A percentile compares a stretch with the other conserved stretches of the same genome.
Conservation (phyloP, 2,797 vertebrate species). For the Monodelphis domestica region DNA sequence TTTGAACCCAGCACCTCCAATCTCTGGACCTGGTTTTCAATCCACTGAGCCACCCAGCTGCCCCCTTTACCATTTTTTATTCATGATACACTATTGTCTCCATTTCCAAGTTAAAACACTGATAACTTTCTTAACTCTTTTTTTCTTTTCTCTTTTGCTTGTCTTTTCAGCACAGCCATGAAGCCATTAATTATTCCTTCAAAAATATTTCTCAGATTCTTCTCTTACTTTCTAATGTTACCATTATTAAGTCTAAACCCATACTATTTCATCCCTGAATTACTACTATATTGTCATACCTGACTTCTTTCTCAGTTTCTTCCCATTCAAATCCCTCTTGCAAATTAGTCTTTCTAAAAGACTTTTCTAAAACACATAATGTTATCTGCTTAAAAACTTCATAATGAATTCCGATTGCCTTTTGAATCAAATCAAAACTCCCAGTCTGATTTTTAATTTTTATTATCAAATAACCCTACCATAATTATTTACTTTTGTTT, state of each 20-base stretch:
- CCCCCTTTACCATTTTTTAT: too few species aligned
- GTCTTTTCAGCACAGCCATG: background rate
- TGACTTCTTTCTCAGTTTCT: conserved; percentile 23
- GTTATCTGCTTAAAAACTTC: background rate
- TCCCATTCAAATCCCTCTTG: conserved; percentile 26
- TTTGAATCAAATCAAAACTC: background rate
- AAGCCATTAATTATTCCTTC: background rate
- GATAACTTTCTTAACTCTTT: background rate
- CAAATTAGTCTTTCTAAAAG: conserved; percentile 40
- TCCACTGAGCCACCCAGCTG: too few species aligned
- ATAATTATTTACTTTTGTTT: background rate
- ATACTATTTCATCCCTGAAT: background rate
- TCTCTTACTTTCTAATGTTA: background rate
- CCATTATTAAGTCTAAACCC: background rate
- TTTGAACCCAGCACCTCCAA: too few species aligned
- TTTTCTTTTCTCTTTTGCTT: conserved; percentile 21
- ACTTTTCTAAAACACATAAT: conserved; percentile 44
- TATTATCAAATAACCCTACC: background rate
- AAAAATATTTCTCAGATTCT: background rate
- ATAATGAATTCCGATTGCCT: conserved; percentile 6
- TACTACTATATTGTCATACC: background rate
- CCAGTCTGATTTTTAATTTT: background rate
- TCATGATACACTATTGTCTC: conserved; percentile 28
- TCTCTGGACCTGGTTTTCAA: too few species aligned
- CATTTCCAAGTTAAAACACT: conserved; percentile 20